These are phyloP conservation scores for Bovichtus diacanthus DNA, from an alignment of 2,797 vertebrate species.

Conservation along the genomic window DNA sequence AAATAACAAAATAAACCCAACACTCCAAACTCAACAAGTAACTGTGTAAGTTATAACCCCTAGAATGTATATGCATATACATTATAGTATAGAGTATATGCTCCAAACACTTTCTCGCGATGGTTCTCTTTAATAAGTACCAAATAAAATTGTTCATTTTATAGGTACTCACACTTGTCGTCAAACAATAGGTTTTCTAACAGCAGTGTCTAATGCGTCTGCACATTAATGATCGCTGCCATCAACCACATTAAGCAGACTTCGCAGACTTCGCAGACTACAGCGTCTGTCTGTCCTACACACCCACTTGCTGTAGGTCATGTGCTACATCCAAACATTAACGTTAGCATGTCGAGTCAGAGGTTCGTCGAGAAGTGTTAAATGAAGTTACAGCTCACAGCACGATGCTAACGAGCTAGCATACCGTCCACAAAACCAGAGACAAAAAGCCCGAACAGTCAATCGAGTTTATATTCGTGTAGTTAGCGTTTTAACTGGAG, in stretches of 20 bases:
- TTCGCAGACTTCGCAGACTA: no score
- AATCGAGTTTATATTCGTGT: no score
- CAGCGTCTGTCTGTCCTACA: conserved; percentile 22
- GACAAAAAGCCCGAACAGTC: background rate
- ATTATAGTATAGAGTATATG: no score
- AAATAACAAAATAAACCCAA: no score
- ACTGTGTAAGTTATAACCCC: no score
- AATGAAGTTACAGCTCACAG: background rate
- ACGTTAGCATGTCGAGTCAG: background rate
- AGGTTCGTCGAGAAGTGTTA: background rate
- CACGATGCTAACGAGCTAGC: background rate
- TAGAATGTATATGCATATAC: no score
- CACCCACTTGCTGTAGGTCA: conserved; percentile 29
- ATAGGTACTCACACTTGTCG: background rate
- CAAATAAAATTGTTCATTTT: no score
- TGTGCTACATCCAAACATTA: background rate
- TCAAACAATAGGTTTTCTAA: background rate
- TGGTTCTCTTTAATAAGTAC: background rate
- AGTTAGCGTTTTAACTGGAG: no score
- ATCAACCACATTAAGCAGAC: conserved; percentile 4
- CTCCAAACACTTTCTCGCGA: background rate
- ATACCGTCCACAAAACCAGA: background rate
- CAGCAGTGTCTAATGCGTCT: background rate
- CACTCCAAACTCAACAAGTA: background rate
- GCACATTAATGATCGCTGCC: background rate